A percentile compares a stretch with the other conserved stretches of the same genome.
phyloP scores from a whole-genome alignment of 2,113 vertebrate genomes.

The Callaeas wilsoni region DNA sequence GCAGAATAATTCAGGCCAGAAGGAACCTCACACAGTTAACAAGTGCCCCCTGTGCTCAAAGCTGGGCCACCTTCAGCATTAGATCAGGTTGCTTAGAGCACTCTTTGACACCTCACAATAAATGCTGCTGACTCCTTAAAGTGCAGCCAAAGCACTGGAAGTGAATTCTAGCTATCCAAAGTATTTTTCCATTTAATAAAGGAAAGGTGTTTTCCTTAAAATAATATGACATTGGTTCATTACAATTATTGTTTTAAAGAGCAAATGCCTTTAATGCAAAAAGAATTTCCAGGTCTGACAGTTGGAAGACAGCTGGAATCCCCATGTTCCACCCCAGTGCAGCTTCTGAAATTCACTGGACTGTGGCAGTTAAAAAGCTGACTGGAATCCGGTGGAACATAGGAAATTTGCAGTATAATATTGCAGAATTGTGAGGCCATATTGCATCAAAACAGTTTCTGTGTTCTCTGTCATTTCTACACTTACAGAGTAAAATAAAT shows the following conservation, averaged over 20 bases:
- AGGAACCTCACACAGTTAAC: background rate
- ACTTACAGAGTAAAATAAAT: background rate
- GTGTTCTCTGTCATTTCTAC: background rate
- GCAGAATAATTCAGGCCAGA: background rate
- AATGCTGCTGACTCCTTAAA: background rate
- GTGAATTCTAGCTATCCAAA: background rate
- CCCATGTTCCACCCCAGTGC: background rate
- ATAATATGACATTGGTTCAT: background rate
- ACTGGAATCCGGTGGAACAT: background rate
- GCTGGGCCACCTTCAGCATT: background rate
- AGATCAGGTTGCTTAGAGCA: background rate
- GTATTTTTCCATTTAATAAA: background rate
- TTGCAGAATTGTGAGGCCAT: background rate
- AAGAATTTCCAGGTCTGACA: background rate
- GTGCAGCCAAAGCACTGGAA: background rate
- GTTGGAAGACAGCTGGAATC: background rate
- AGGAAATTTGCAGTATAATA: background rate
- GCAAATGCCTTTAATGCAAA: background rate
- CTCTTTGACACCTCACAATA: background rate
- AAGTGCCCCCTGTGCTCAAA: background rate
- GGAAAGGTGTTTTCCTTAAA: background rate
- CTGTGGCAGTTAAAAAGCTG: background rate
- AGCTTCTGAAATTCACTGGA: background rate
- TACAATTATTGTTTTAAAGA: background rate
- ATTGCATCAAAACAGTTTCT: background rate